phyloP scores from a whole-genome alignment of 1,140 invertebrate genomes.

The Cecropterus lyciades region DNA sequence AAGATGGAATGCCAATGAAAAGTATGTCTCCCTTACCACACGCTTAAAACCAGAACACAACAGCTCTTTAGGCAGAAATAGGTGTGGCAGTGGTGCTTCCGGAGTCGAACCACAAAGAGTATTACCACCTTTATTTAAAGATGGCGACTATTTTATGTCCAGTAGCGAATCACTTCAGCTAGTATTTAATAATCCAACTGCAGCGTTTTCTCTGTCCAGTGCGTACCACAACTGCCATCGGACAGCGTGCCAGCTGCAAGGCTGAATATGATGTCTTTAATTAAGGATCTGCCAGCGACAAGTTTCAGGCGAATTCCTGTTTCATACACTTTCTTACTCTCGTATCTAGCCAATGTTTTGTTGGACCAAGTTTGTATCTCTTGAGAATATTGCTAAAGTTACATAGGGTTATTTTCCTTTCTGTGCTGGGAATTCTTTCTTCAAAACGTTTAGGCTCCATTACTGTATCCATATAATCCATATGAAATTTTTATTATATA shows the following conservation, averaged over 20 bases:
- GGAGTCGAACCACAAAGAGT: no score
- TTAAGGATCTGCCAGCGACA: slow-evolving; percentile 43
- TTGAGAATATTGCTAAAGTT: slow-evolving; percentile 26
- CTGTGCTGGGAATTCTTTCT: neutral
- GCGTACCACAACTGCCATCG: slow-evolving; percentile 15
- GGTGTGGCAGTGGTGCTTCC: no score
- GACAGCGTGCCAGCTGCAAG: slow-evolving; percentile 40
- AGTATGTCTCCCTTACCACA: no score
- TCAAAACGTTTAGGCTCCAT: neutral
- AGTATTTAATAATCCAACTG: slow-evolving; percentile 1
- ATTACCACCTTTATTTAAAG: no score
- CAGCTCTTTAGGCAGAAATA: no score
- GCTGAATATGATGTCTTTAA: slow-evolving; percentile 48
- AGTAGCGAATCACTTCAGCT: no score
- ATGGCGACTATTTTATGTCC: no score
- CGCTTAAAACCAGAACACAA: no score
- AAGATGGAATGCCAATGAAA: no score
- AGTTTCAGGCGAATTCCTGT: slow-evolving; percentile 37
- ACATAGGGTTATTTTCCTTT: slow-evolving; percentile 3
- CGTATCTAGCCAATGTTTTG: slow-evolving; percentile 28
- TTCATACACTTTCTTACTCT: slow-evolving; percentile 34
- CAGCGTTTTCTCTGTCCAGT: slow-evolving; percentile 16
- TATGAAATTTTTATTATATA: no score
- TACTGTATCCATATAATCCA: no score
- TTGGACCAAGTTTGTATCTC: slow-evolving; percentile 20